phyloP scores from a whole-genome alignment of 2,888 invertebrate species.

The Parthenolecanium corni region DNA sequence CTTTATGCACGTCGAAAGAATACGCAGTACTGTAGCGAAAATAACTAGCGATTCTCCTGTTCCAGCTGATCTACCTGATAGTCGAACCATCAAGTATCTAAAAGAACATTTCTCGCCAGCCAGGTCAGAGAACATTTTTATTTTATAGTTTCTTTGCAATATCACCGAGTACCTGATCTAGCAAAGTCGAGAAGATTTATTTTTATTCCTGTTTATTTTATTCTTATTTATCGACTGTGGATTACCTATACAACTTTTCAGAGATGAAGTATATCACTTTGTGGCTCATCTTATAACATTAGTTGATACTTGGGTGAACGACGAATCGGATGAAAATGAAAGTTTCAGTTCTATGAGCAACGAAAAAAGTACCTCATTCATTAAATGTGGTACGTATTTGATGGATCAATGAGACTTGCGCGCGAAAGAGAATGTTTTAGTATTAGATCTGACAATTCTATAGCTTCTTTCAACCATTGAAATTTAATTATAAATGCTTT shows the following conservation, averaged over 20 bases:
- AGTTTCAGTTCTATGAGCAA: neutral
- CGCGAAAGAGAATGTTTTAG: no score
- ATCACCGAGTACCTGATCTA: no score
- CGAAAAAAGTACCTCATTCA: neutral
- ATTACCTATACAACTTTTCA: neutral
- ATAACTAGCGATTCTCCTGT: conserved; percentile 1
- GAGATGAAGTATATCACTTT: conserved; percentile 20
- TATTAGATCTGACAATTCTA: no score
- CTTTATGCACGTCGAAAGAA: conserved; percentile 13
- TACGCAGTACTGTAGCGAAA: conserved; percentile 9
- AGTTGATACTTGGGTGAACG: conserved; percentile 21
- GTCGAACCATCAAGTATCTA: conserved; percentile 12
- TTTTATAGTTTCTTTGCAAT: no score
- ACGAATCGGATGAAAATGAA: conserved; percentile 11
- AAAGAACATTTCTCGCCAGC: conserved; percentile 20
- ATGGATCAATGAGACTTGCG: no score
- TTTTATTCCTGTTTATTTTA: no score
- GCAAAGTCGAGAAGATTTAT: no score
- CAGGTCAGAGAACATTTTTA: neutral
- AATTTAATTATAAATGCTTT: no score
- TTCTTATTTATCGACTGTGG: no score
- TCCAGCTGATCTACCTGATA: conserved; percentile 6
- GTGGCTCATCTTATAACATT: conserved; percentile 15
- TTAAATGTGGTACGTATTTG: conserved; percentile 1
- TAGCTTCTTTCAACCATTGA: no score